Base-by-base conservation (phyloP, 2,797 vertebrate species). In the Pelochelys cantorii region DNA sequence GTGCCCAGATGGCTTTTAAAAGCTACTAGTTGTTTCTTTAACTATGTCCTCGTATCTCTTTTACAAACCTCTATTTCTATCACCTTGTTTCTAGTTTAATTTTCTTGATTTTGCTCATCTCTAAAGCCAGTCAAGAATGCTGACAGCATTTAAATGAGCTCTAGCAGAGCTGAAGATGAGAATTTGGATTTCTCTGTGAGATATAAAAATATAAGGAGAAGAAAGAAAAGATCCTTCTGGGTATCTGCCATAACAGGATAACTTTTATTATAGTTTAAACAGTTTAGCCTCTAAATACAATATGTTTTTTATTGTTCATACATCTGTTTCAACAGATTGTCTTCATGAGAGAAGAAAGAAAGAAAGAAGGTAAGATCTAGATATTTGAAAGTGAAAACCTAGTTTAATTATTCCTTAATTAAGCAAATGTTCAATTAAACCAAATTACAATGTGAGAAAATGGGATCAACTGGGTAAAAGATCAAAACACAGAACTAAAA, bases 391-490 rank as follows among this genome's bases (percentile, higher is more conserved):
- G 48, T 92, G 88, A 97, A 96, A 97, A 96, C 93, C 83, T 60
- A 92, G 83, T 96, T 96, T 93, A 97, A 97, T 97, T 97, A 95
- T 97, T 96, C 94, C 93, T 95, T 97, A 96, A 97, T 98, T 97
- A 97, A 95, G 90, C 93, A 85, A 97, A 94, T 88, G 94, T 94
- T 96, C 90, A 84, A 84, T 96, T 97, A 95, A 96, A 97, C 27
- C 93, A 92, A 97, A 97, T 65, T 88, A 93, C 79, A 86, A 81
- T 20, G 6, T 62, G 59, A 96, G 86, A 93, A 97, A 97, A 94
- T 89, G 88, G 79, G 87, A 94, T 97, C 83, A 97, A 95, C 81
- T 92, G 71, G 62, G 81, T 96, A 94, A 97, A 62, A 95, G 37
- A 94, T 92, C 90, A 92, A 88, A 96, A 81, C 8, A 71, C 1